Evolutionary conservation across 2,888 invertebrate species (phyloP).

Genomic region (Galeopsomyia nigrocyanea): DNA sequence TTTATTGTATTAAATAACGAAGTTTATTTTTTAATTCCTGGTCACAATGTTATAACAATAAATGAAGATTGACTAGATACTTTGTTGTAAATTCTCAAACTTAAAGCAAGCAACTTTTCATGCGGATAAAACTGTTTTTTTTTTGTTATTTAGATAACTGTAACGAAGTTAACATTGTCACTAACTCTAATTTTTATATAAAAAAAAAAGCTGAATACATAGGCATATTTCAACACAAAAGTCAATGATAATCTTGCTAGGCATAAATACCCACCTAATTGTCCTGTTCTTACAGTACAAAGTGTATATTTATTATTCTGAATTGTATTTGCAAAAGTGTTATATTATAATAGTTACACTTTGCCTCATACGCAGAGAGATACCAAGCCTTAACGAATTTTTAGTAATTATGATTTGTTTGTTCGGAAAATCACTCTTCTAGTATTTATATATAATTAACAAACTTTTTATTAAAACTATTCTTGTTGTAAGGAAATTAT

Average conservation of each 20-base stretch:
- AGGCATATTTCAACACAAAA: constrained; percentile 20
- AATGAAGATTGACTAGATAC: constrained; percentile 29
- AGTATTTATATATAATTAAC: constrained; percentile 19
- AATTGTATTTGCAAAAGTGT: constrained; percentile 19
- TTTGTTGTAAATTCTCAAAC: constrained; percentile 33
- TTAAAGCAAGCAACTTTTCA: constrained; percentile 36
- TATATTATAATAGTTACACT: constrained; percentile 19
- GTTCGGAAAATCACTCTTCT: not conserved
- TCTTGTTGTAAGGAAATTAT: constrained; percentile 1
- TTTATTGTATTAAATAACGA: constrained; percentile 61
- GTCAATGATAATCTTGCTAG: constrained; percentile 35
- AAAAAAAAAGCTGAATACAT: constrained; percentile 31
- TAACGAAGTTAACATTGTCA: constrained; percentile 22
- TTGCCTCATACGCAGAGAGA: not conserved
- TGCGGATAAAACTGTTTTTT: constrained; percentile 24
- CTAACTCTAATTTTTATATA: constrained; percentile 29
- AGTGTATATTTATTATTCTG: constrained; percentile 32
- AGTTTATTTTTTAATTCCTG: constrained; percentile 52
- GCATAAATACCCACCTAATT: constrained; percentile 19
- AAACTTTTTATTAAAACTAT: constrained; percentile 7
- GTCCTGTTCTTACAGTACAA: constrained; percentile 37
- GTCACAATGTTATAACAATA: constrained; percentile 37
- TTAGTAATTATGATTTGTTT: constrained; percentile 22
- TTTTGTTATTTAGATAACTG: constrained; percentile 35
- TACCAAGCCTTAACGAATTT: constrained; percentile 10